Base-by-base conservation (phyloP, 2,888 invertebrate genomes). In the Leuctra nigra region DNA sequence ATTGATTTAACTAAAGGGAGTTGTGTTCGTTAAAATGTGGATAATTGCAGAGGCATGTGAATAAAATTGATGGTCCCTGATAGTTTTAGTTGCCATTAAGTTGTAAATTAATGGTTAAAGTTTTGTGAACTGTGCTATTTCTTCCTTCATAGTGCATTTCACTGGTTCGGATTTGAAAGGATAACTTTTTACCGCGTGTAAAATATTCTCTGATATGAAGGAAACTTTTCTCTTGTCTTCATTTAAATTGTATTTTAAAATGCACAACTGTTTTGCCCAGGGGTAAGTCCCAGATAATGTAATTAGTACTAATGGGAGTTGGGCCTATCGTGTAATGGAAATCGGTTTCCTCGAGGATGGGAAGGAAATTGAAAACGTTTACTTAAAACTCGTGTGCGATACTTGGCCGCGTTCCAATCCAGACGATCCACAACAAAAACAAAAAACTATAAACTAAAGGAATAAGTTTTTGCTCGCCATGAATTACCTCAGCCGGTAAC, bases 231-330 rank as follows among this genome's bases (percentile, higher is more conserved):
- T 35, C 50, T 33, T 16, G 35, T 33, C 50, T 20, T 44, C 20
- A 41, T n/a, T 47, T 18, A 50, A 50, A 29, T 50, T 18, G 50
- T 35, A 50, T 11, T 33, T 41, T 16, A 16, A 33, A 33, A 50
- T 50, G 35, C 50, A 50, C 18, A 50, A 50, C 33, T 33, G 35
- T 47, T 47, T n/a, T 29, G 29, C 29, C 29, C 44, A 23, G 44
- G 16, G 33, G 50, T 50, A 22, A 35, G 14, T 35, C 23, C 16
- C n/a, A 38, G 23, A 29, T 55, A 55, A 55, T 50, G 50, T 46
- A 55, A 55, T 55, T 55, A 48, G 48, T 20, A 36, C 48, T 55
- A 55, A 55, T 55, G 55, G 50, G 18, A 38, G 22, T 13, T 18
- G n/a, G 22, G 50, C 50, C 50, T 50, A 50, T 50, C 50, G 35